Conservation (phyloP, 2,797 vertebrate genomes). For the Notamacropus eugenii region DNA sequence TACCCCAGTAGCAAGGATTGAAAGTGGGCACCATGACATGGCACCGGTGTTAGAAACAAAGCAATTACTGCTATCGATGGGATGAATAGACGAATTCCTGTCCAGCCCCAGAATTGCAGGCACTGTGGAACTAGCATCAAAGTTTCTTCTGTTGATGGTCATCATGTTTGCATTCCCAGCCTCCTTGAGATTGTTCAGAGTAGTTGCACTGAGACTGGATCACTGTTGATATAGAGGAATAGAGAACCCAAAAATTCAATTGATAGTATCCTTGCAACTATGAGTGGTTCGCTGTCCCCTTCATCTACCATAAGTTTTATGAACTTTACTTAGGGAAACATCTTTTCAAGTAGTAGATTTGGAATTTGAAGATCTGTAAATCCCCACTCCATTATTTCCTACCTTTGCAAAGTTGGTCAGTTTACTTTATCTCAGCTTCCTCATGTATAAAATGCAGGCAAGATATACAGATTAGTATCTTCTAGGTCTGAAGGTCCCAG, state of each 20-base stretch:
- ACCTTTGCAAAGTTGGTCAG: not conserved
- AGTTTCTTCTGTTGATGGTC: not conserved
- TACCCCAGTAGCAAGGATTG: not conserved
- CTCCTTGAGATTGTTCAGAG: not conserved
- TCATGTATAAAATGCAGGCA: not conserved
- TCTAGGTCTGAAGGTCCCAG: not conserved
- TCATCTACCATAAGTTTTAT: not conserved
- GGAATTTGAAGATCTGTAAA: not conserved
- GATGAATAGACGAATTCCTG: not conserved
- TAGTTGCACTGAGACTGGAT: not conserved
- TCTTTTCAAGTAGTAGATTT: not conserved
- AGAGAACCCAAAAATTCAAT: not conserved
- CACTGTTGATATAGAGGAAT: not conserved
- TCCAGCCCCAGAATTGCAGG: not conserved
- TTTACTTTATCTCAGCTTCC: not conserved
- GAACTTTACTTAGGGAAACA: not conserved
- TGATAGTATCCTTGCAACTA: not conserved
- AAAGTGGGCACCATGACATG: not conserved
- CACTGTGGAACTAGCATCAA: no score
- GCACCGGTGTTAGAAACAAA: not conserved
- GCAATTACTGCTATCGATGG: not conserved
- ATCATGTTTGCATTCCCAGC: not conserved
- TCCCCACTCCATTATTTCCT: not conserved
- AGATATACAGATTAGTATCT: not conserved
- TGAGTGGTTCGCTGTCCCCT: not conserved